A percentile compares a stretch with the other conserved stretches of the same genome.
Evolutionary conservation across 1,140 invertebrate genomes (phyloP).

Genomic region (Euglossa dilemma): DNA sequence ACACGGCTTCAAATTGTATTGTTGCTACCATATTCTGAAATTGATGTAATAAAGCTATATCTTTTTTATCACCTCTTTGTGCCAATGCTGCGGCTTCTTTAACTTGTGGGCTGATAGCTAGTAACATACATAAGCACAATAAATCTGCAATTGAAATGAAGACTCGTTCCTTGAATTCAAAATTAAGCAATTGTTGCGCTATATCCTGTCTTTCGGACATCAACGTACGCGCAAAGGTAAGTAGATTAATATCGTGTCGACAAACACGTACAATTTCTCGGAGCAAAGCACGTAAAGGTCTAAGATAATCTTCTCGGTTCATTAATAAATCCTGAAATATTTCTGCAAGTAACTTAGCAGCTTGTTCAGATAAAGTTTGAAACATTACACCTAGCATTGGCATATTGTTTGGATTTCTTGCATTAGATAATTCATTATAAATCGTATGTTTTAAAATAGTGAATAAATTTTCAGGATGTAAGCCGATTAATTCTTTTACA

Average conservation of each 20-base stretch:
- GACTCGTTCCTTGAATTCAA: constrained; percentile 91
- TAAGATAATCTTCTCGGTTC: constrained; percentile 94
- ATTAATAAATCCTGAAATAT: constrained; percentile 93
- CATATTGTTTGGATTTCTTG: constrained; percentile 97
- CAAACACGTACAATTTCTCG: constrained; percentile 93
- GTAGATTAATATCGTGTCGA: constrained; percentile 90
- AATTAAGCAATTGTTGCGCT: constrained; percentile 82
- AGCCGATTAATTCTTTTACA: constrained; percentile 86
- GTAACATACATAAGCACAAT: constrained; percentile 92
- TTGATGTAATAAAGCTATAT: constrained; percentile 82
- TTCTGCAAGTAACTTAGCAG: constrained; percentile 90
- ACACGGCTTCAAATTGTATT: constrained; percentile 91
- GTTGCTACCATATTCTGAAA: constrained; percentile 88
- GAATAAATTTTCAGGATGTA: constrained; percentile 91
- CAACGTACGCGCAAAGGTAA: constrained; percentile 87
- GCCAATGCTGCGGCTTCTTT: constrained; percentile 86
- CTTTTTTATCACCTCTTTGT: constrained; percentile 86
- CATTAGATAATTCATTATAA: constrained; percentile 96
- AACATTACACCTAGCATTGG: constrained; percentile 93
- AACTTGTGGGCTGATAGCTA: constrained; percentile 90
- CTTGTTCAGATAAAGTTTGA: constrained; percentile 89
- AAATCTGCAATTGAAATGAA: constrained; percentile 93
- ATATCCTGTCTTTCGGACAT: constrained; percentile 86
- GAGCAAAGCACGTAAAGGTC: constrained; percentile 91
- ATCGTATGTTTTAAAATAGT: constrained; percentile 96